Percentiles rank a stretch among this genome's conserved stretches.
phyloP scores from a whole-genome alignment of 2,888 invertebrate species.

The Andrena minutula region DNA sequence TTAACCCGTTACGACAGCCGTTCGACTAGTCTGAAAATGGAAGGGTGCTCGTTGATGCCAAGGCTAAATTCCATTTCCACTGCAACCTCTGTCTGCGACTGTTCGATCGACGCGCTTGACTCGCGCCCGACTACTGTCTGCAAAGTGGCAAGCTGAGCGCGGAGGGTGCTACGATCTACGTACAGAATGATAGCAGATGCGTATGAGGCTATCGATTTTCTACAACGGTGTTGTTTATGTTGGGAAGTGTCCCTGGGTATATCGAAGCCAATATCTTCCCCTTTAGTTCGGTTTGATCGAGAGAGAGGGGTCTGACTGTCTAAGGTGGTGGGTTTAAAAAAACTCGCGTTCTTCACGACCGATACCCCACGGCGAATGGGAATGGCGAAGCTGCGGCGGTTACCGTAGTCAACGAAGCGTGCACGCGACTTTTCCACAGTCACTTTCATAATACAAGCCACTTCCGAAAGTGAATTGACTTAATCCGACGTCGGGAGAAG shows the following conservation, averaged over 20 bases:
- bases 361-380: conserved; percentile 68
- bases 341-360: conserved; percentile 56
- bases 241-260: too few relatives aligned
- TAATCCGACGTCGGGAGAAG: conserved; percentile 65
- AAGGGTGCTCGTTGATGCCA: conserved; percentile 59
- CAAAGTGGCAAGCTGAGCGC: conserved; percentile 10
- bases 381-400: conserved; percentile 62
- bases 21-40: conserved; percentile 57
- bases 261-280: too few relatives aligned
- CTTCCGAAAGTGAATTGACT: conserved; percentile 75
- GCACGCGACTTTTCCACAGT: conserved; percentile 72
- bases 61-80: conserved; percentile 62
- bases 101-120: conserved; percentile 37
- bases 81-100: conserved; percentile 46
- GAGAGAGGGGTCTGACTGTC: not conserved
- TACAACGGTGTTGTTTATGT: too few relatives aligned
- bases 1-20: conserved; percentile 42
- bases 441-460: conserved; percentile 72
- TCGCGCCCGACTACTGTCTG: conserved; percentile 9
- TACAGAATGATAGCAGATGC: too few relatives aligned
- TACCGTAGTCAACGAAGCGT: conserved; percentile 71
- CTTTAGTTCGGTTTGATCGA: not conserved
- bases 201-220: too few relatives aligned
- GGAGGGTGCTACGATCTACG: conserved; percentile 3
- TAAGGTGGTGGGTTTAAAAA: conserved; percentile 32